Percentiles rank a stretch among this genome's conserved stretches.
phyloP scores from a whole-genome alignment of 1,140 invertebrate genomes.

The Ceratitis capitata region DNA sequence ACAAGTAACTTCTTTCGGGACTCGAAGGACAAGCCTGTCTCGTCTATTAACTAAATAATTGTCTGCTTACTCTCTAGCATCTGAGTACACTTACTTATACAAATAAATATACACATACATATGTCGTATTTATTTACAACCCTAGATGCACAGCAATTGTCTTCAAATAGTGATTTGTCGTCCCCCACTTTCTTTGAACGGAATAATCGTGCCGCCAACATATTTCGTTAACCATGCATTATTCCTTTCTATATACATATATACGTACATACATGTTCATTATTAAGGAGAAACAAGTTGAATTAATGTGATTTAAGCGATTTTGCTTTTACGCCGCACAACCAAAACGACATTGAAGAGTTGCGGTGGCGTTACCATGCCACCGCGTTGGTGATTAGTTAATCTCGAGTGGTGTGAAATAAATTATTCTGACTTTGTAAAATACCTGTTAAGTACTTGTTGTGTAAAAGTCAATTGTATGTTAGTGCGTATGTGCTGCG shows the following conservation, averaged over 20 bases:
- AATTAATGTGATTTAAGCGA: not conserved
- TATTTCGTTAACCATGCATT: not conserved
- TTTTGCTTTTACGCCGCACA: not conserved
- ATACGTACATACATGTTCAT: too few relatives aligned
- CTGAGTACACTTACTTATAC: too few relatives aligned
- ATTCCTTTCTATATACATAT: not conserved
- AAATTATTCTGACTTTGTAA: not conserved
- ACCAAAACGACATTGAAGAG: not conserved
- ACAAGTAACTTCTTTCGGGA: too few relatives aligned
- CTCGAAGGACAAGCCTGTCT: too few relatives aligned
- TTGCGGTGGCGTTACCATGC: slow-evolving; percentile 44
- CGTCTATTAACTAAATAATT: too few relatives aligned
- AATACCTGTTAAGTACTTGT: not conserved
- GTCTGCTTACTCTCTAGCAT: too few relatives aligned
- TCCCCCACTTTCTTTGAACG: too few relatives aligned
- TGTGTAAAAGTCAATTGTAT: not conserved
- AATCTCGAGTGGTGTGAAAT: not conserved
- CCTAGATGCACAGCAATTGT: too few relatives aligned
- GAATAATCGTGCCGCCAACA: not conserved
- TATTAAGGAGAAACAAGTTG: not conserved
- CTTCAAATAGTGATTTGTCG: too few relatives aligned
- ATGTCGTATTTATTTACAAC: too few relatives aligned
- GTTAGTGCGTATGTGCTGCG: not conserved
- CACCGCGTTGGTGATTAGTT: slow-evolving; percentile 51
- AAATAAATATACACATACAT: too few relatives aligned